Evolutionary conservation across 1,140 invertebrate genomes (phyloP).

Genomic region (Lineus longissimus): DNA sequence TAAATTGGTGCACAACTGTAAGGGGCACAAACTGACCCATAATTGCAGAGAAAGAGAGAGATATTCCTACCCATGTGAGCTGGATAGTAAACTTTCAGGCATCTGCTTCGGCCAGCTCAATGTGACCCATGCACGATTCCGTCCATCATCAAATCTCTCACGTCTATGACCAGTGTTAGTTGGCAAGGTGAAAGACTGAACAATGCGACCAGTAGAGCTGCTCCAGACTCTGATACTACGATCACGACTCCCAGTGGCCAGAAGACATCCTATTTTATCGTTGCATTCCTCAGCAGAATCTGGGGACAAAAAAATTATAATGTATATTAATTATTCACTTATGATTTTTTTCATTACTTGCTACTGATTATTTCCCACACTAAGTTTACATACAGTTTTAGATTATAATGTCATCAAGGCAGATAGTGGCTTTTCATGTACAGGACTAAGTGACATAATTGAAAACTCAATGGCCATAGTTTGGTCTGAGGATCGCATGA

Average conservation of each 20-base stretch:
- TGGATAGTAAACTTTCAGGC: constrained; percentile 27
- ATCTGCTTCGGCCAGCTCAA: constrained; percentile 57
- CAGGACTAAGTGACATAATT: too few species aligned
- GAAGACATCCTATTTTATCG: constrained; percentile 23
- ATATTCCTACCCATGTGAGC: constrained; percentile 27
- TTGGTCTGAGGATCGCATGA: too few species aligned
- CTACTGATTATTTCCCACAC: too few species aligned
- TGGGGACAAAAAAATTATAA: too few species aligned
- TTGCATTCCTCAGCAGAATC: not conserved
- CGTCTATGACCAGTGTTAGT: constrained; percentile 17
- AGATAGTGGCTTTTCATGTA: too few species aligned
- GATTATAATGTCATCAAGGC: too few species aligned
- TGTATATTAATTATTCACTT: too few species aligned
- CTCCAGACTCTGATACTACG: constrained; percentile 42
- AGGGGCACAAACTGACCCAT: constrained; percentile 53
- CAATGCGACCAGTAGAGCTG: constrained; percentile 24
- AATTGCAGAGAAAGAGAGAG: constrained; percentile 11
- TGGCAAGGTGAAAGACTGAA: constrained; percentile 31
- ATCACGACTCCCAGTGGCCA: constrained; percentile 39
- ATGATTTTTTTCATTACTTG: too few species aligned
- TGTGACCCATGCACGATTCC: constrained; percentile 46
- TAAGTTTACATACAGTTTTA: too few species aligned
- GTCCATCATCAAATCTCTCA: constrained; percentile 19
- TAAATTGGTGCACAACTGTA: constrained; percentile 57
- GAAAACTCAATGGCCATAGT: too few species aligned